Evolutionary conservation across 2,797 vertebrate species (phyloP), one percentile per base, ranked within the genome.

Genomic region (Notoglanidium macrostoma): DNA sequence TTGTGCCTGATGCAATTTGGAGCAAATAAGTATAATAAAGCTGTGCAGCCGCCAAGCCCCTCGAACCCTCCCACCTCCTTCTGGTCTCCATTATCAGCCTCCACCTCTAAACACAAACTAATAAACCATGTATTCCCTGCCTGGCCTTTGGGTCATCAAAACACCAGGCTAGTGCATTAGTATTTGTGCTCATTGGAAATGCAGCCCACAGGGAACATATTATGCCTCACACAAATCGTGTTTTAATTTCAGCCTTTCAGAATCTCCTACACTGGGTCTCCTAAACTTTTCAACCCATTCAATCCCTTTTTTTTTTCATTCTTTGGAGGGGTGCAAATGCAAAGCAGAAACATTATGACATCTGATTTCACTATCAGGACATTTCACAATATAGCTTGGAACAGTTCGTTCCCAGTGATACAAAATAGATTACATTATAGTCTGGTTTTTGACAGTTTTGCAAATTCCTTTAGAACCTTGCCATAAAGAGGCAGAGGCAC

Each of bases 241-340:
- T 93, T 94, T 94, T 94, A 94, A 94, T 94, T 93, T 93, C 78
- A 88, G 86, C 87, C 90, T 92, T 93, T 92, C 85, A 92, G 90
- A 93, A 93, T 91, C 87, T 92, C 94, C 92, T 93, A 92, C 92
- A 91, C 90, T 89, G 89, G 87, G 93, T 92, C 91, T 90, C 89
- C 35, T 35, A 35, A 91, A 89, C 90, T 92, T 67, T 12, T 92
- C 90, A 93, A 93, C 91, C 92, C 89, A 91, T 92, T 93, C 70
- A 72, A 82, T 21, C n/a, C 1, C 15, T n/a, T 6, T 32, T 3
- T 17, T 1, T 26, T 14, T 14, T 35, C 29, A 17, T 17, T 1
- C 29, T 32, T 15, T n/a, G 5, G 46, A 49, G 26, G 46, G 46
- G 17, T 59, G 77, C 54, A 79, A 26, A 79, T 59, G 77, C 32